phyloP scores from a whole-genome alignment of 2,888 invertebrate genomes.

The Rhaphigaster nebulosa region DNA sequence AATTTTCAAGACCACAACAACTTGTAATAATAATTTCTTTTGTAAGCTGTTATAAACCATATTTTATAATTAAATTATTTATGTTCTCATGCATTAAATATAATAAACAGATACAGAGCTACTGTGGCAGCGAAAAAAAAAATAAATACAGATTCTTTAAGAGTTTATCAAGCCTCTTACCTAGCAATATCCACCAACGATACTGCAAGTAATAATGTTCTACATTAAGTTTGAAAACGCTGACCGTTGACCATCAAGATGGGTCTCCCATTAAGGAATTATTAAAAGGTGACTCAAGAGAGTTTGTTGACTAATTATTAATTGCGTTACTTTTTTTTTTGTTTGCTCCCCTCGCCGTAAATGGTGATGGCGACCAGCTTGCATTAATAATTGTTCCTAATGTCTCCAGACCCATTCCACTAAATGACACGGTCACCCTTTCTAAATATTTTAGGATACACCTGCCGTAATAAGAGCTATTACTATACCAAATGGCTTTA shows the following conservation, averaged over 20 bases:
- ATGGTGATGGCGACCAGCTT: conserved; percentile 10
- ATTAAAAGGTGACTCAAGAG: conserved; percentile 14
- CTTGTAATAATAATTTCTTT: no score
- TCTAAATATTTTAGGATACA: conserved; percentile 26
- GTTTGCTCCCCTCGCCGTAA: not conserved
- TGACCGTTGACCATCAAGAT: not conserved
- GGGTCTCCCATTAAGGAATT: not conserved
- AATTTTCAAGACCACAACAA: no score
- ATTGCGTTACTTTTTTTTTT: not conserved
- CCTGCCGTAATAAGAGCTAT: not conserved
- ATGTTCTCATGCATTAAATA: no score
- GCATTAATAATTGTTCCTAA: conserved; percentile 20
- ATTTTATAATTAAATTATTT: no score
- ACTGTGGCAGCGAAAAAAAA: not conserved
- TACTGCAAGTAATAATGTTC: no score
- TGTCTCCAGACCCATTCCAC: not conserved
- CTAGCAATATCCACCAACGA: no score
- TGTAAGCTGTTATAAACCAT: no score
- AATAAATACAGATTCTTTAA: no score
- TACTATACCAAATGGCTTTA: not conserved
- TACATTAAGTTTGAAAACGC: no score
- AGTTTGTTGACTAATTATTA: conserved; percentile 6
- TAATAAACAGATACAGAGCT: no score
- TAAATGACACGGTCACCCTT: conserved; percentile 1
- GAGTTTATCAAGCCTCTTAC: no score